phyloP scores from a whole-genome alignment of 1,140 invertebrate species.

The Pseudomyrmex dendroicus region DNA sequence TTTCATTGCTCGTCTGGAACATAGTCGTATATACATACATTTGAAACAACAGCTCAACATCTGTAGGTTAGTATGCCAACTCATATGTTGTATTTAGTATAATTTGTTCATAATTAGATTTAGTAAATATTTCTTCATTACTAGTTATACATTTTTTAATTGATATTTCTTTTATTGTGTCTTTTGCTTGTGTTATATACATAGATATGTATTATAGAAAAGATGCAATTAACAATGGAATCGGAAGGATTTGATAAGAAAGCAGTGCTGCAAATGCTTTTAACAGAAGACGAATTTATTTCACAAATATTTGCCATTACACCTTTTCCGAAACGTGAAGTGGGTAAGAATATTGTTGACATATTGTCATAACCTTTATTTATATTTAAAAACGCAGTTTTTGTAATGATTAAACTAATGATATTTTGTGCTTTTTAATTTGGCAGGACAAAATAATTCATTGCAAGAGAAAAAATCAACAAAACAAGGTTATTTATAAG shows the following conservation, averaged over 20 bases:
- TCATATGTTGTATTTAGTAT: too few species aligned
- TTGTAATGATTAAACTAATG: neutral
- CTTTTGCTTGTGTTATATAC: too few species aligned
- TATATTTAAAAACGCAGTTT: neutral
- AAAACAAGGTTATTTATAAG: constrained; percentile 41
- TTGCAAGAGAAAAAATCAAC: neutral
- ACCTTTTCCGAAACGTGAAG: constrained; percentile 77
- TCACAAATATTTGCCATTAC: constrained; percentile 82
- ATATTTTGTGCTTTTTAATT: constrained; percentile 37
- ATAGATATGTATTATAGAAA: constrained; percentile 58
- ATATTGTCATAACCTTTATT: constrained; percentile 67
- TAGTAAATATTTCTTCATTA: too few species aligned
- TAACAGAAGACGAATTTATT: constrained; percentile 83
- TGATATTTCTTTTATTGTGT: too few species aligned
- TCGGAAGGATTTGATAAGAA: constrained; percentile 79
- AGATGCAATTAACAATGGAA: constrained; percentile 80
- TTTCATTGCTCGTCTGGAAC: too few species aligned
- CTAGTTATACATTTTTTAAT: too few species aligned
- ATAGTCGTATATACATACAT: too few species aligned
- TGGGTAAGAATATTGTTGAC: constrained; percentile 70
- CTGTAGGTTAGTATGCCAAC: too few species aligned
- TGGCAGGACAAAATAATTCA: neutral
- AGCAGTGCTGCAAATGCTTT: constrained; percentile 75
- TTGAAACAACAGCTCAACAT: too few species aligned
- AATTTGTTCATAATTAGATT: too few species aligned